Evolutionary conservation across 2,797 vertebrate genomes (phyloP).

Genomic region (Clamator glandarius): DNA sequence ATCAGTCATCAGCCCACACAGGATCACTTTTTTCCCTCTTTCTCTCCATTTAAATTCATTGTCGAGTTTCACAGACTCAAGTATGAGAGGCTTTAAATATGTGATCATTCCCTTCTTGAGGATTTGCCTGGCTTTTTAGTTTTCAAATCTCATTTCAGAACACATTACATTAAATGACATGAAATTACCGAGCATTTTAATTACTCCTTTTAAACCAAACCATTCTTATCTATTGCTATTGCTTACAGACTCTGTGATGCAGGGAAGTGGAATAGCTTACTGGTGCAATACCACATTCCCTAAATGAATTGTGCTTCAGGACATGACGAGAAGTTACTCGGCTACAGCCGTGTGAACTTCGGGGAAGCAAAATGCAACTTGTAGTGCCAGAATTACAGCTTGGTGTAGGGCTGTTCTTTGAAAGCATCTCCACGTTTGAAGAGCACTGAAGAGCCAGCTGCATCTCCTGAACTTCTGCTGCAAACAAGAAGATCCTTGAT

Average conservation of each 20-base stretch:
- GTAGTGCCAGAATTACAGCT: neutral
- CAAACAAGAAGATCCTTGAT: neutral
- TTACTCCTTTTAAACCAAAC: neutral
- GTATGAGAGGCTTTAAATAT: slow-evolving; percentile 36
- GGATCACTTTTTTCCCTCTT: slow-evolving; percentile 33
- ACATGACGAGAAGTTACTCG: neutral
- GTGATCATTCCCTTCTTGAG: slow-evolving; percentile 13
- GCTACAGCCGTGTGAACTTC: neutral
- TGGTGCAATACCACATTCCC: neutral
- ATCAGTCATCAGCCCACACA: slow-evolving; percentile 41
- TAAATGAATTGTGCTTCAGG: neutral
- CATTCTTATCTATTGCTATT: neutral
- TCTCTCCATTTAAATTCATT: slow-evolving; percentile 28
- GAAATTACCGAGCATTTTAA: slow-evolving; percentile 45
- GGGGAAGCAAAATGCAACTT: neutral
- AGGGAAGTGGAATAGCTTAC: neutral
- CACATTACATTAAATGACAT: slow-evolving; percentile 9
- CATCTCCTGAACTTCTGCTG: neutral
- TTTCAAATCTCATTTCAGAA: slow-evolving; percentile 49
- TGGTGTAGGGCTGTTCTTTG: neutral
- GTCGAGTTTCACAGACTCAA: slow-evolving; percentile 36
- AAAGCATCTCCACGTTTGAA: neutral
- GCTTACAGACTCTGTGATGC: neutral
- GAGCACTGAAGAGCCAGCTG: neutral
- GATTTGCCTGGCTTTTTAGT: slow-evolving; percentile 26